Conservation (phyloP, 2,113 vertebrate genomes). For the Corythornis vintsioides region DNA sequence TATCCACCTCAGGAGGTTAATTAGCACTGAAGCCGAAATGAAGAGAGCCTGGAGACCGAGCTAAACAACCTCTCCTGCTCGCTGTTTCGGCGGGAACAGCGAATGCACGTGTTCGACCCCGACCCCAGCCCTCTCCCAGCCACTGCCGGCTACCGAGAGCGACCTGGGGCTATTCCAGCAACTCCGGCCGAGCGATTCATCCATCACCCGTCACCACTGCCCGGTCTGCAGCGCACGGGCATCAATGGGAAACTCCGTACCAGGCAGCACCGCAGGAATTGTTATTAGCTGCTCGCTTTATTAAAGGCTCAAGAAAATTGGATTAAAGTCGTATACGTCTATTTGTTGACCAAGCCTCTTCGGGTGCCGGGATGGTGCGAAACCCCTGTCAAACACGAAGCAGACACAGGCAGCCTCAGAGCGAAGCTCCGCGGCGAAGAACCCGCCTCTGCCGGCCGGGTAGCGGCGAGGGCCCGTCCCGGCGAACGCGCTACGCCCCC, state of each 20-base stretch:
- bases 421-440: not conserved
- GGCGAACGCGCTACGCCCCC: not conserved
- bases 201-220: rapidly evolving
- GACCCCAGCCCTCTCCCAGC: not conserved
- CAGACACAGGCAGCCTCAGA: rapidly evolving
- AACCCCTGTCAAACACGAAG: not conserved
- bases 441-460: not conserved
- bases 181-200: rapidly evolving
- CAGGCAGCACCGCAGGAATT: not conserved
- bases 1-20: rapidly evolving
- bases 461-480: rapidly evolving
- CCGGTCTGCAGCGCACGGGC: not conserved
- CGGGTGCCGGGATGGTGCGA: not conserved
- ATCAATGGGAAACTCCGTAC: rapidly evolving
- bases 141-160: not conserved
- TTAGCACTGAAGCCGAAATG: not conserved
- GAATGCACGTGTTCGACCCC: not conserved
- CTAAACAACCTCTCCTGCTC: not conserved
- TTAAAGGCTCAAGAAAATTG: not conserved
- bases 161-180: rapidly evolving
- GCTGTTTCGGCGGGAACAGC: not conserved
- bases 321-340: not conserved
- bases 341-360: rapidly evolving
- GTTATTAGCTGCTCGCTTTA: not conserved
- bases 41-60: not conserved